Conservation (phyloP, 2,888 invertebrate genomes). For the Lithophane leautieri region DNA sequence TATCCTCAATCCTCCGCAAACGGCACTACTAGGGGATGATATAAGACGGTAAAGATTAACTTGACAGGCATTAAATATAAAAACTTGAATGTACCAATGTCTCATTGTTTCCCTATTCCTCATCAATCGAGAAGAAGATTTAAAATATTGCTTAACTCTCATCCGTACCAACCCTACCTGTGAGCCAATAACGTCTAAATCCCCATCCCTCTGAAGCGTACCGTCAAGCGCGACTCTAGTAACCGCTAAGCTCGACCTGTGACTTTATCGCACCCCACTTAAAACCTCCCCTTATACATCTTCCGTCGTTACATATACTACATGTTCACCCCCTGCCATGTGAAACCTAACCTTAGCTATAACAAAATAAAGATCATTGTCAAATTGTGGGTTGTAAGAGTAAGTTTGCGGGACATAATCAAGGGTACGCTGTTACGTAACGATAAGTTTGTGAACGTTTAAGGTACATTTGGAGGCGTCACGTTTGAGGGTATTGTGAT, state of each 20-base stretch:
- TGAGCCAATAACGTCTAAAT: conserved; percentile 82
- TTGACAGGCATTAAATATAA: too few relatives aligned
- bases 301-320: conserved; percentile 60
- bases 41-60: too few relatives aligned
- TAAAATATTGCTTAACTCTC: too few relatives aligned
- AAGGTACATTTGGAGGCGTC: conserved; percentile 67
- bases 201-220: conserved; percentile 85
- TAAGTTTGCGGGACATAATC: conserved; percentile 70
- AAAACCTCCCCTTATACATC: conserved; percentile 70
- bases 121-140: too few relatives aligned
- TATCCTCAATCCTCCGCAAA: too few relatives aligned
- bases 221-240: conserved; percentile 87
- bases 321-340: conserved; percentile 6
- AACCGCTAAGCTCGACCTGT: conserved; percentile 88
- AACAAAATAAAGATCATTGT: conserved; percentile 6
- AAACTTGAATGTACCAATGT: too few relatives aligned
- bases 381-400: conserved; percentile 4
- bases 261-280: conserved; percentile 83
- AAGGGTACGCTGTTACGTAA: conserved; percentile 77
- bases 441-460: conserved; percentile 76
- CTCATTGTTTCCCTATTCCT: too few relatives aligned
- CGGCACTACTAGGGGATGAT: too few relatives aligned
- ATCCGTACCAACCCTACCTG: conserved; percentile 77
- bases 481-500: conserved; percentile 52
- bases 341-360: conserved; percentile 15